Evolutionary conservation across 2,888 invertebrate genomes (phyloP), one percentile per base, ranked within the genome.

Genomic region (Amphimallon solstitiale): DNA sequence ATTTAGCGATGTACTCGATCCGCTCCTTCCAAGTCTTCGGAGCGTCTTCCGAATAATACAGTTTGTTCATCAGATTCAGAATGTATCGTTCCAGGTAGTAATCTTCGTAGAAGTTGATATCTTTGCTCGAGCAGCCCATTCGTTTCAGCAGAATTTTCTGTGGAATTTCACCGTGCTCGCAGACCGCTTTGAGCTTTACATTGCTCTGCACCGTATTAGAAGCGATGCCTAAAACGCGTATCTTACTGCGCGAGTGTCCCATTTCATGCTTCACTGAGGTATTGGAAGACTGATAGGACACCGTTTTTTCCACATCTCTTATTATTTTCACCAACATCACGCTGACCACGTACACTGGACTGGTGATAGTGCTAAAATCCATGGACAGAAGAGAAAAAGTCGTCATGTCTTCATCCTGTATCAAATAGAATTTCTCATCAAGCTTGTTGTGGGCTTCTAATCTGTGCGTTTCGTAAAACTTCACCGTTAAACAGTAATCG

Each of bases 361-460:
- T 49, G 17, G n/a, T 21, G 23, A 17, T 19, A 10, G 2, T 14
- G 19, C 1, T 45, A 43, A 45, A 52, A n/a, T 43, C 17, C 19
- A 19, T 12, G 5, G 12, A 23, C 1, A 19, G 2, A 15, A 37
- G 1, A 1, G 46, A 14, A 14, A 17, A 17, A 17, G 5, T 9
- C 2, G 56, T 23, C 14, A 37, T 29, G 9, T 29, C 17, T 23
- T 63, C n/a, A 2, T 66, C 63, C 15, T 66, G 66, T 2, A 72
- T 60, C 46, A 72, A 60, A 51, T 70, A 73, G 49, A 73, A 72
- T 40, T 63, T 68, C 48, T 70, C 67, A 10, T 52, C 64, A 12
- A 73, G 65, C 6, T 15, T 43, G 45, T 73, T 70, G 7, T 59
- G 63, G 6, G 68, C 56, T 14, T 65, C 68, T 21, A 74, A 61